A percentile compares a stretch with the other conserved stretches of the same genome.
Evolutionary conservation across 2,113 vertebrate species (phyloP).

Genomic region (Gasterosteus aculeatus): DNA sequence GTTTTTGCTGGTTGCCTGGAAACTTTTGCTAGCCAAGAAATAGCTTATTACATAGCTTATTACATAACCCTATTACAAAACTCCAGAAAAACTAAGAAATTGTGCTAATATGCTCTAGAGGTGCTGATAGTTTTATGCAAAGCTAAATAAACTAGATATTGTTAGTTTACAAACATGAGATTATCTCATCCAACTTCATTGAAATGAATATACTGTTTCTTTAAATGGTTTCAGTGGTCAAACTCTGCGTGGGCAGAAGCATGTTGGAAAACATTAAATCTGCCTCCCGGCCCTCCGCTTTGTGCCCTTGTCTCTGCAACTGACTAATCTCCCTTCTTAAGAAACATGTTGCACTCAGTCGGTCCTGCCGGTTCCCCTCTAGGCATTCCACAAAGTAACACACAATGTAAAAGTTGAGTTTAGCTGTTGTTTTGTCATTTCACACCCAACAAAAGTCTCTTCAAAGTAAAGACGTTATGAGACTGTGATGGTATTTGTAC

Average conservation of each 20-base stretch:
- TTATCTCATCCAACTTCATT: not conserved
- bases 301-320: no score
- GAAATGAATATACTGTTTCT: no score
- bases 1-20: not conserved
- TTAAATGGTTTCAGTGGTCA: no score
- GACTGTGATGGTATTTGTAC: constrained; percentile 39
- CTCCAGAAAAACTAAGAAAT: not conserved
- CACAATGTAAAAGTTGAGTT: no score
- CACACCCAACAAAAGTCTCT: constrained; percentile 19
- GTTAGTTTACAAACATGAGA: not conserved
- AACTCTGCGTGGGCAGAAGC: no score
- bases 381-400: no score
- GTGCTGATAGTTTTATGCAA: not conserved
- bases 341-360: no score
- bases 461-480: constrained; percentile 20
- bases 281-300: no score
- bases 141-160: not conserved
- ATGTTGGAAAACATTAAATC: no score
- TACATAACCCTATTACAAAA: not conserved
- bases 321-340: no score
- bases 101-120: no score
- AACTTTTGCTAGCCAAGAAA: not conserved
- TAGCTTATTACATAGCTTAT: not conserved
- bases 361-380: no score
- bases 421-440: constrained; percentile 10